These are phyloP conservation scores for Urocitellus parryii DNA, from an alignment of 2,113 vertebrate species.

Conservation along the genomic window DNA sequence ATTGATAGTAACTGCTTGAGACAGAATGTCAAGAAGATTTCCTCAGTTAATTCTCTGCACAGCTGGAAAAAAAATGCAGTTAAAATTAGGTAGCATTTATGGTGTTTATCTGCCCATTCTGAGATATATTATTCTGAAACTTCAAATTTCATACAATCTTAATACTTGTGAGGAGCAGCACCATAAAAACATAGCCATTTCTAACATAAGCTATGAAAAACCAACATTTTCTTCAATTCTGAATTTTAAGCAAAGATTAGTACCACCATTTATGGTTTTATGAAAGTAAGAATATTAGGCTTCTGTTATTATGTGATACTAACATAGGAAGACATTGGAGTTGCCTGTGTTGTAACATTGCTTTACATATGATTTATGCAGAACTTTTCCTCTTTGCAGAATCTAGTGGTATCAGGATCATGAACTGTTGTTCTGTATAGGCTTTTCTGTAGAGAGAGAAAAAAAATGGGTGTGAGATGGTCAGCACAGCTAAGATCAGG, in stretches of 20 bases:
- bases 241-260: neutral
- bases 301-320: neutral
- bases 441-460: neutral
- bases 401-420: fast-evolving
- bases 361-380: neutral
- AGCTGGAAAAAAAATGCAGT: neutral
- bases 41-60: conserved; percentile 38
- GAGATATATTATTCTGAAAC: neutral
- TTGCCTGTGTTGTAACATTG: neutral
- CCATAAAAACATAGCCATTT: neutral
- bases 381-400: neutral
- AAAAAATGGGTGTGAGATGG: fast-evolving
- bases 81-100: conserved; percentile 48
- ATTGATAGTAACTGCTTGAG: conserved; percentile 43
- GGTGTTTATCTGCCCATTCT: neutral
- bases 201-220: neutral
- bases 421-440: neutral
- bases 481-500: neutral
- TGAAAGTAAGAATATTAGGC: neutral
- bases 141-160: neutral
- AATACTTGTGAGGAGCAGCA: neutral
- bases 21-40: conserved; percentile 35
- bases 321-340: neutral
- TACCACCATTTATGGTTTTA: neutral
- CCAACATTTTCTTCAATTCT: neutral